Percentiles rank a stretch among this genome's conserved stretches.
Conservation (phyloP, 1,140 invertebrate species). For the Berghia stephanieae region DNA sequence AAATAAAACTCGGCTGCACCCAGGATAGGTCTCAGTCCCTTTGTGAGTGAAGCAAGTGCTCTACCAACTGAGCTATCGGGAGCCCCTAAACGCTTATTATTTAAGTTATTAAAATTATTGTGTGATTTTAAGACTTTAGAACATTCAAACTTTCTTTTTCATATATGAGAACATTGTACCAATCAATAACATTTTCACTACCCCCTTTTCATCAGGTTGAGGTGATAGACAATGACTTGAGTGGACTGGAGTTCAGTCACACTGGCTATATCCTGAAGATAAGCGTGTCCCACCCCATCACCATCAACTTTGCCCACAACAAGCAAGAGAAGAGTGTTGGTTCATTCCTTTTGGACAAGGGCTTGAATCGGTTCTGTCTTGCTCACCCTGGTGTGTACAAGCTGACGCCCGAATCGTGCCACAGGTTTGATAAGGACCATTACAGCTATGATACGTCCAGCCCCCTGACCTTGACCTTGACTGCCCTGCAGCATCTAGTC, state of each 20-base stretch:
- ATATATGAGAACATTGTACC: too few species aligned
- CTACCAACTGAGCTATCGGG: too few species aligned
- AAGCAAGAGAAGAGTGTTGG: constrained; percentile 57
- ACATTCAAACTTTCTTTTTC: too few species aligned
- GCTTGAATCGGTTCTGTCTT: constrained; percentile 65
- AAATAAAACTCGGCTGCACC: too few species aligned
- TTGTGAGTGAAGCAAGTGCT: too few species aligned
- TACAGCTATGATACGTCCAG: constrained; percentile 68
- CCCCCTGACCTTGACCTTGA: constrained; percentile 63
- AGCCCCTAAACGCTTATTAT: too few species aligned
- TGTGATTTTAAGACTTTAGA: too few species aligned
- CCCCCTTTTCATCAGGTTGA: too few species aligned
- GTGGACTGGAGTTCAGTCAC: constrained; percentile 52
- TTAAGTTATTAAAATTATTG: too few species aligned
- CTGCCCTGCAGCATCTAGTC: constrained; percentile 65
- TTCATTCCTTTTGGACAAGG: constrained; percentile 62
- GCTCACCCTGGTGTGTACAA: constrained; percentile 75
- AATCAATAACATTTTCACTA: too few species aligned
- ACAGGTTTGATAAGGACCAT: constrained; percentile 74
- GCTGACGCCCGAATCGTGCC: constrained; percentile 83
- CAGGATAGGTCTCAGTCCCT: too few species aligned
- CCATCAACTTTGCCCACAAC: constrained; percentile 61
- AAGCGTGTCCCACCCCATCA: constrained; percentile 59
- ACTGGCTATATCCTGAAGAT: constrained; percentile 60
- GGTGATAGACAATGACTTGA: constrained; percentile 53